A percentile compares a stretch with the other conserved stretches of the same genome.
Conservation (phyloP, 2,797 vertebrate genomes). For the Pseudochirops corinnae region DNA sequence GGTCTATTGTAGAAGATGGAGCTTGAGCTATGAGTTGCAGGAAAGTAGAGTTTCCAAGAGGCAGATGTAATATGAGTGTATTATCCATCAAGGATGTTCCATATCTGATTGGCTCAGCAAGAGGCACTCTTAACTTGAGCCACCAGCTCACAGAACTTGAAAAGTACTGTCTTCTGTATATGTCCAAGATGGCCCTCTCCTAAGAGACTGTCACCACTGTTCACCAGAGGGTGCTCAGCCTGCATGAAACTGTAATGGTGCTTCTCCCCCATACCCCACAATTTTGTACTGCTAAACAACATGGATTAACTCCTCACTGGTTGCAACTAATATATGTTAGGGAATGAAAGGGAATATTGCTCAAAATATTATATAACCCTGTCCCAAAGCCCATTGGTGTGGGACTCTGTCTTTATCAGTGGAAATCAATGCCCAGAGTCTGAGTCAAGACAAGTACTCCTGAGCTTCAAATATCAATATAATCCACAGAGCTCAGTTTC, state of each 20-base stretch:
- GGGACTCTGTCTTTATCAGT: neutral
- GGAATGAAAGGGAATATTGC: neutral
- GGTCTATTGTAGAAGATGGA: neutral
- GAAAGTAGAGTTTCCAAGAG: neutral
- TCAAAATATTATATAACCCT: neutral
- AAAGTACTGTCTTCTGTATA: neutral
- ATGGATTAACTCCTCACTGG: neutral
- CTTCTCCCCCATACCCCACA: neutral
- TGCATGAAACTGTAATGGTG: neutral
- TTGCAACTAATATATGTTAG: neutral
- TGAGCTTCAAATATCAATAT: no score
- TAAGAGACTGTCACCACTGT: neutral
- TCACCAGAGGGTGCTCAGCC: neutral
- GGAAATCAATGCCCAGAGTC: neutral
- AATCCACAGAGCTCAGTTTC: neutral
- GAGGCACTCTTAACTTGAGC: neutral
- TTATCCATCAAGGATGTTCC: neutral
- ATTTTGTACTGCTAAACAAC: neutral
- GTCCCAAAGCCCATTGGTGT: neutral
- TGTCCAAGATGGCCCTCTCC: neutral
- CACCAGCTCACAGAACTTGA: neutral
- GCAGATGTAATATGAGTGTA: neutral
- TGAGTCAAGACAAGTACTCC: neutral
- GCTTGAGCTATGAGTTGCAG: neutral
- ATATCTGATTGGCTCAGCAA: neutral